Evolutionary conservation across 2,888 invertebrate genomes (phyloP), one percentile per base, ranked within the genome.

Genomic region (Orthosia gracilis): DNA sequence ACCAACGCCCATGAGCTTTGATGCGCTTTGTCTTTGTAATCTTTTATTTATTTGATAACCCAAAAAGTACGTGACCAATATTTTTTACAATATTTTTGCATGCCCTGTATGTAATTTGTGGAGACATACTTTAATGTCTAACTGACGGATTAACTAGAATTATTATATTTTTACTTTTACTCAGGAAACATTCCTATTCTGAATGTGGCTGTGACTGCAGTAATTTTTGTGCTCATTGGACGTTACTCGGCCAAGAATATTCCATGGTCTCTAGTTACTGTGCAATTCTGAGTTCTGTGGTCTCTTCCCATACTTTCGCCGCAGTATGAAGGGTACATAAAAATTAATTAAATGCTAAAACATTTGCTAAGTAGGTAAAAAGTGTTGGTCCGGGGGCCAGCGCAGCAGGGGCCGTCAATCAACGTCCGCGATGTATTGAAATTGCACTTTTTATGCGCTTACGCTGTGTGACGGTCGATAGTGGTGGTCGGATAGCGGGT

Each of bases 331-430:
- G 61, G 59, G 65, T 59, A 59, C 74, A 80, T 86, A 87, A 86
- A 86, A 87, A 87, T 84, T 80, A 80, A 85, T 82, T 79, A 86
- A 89, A 89, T 89, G 89, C 89, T 90, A 91, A 91, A 89, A 77
- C 85, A 81, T 78, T 80, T 59, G 76, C 82, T 85, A 86, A 89
- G 89, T 90, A 88, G 86, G 90, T 90, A 93, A 94, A 93, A 92
- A 92, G 85, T 80, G 80, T 85, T 85, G 80, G 80, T 69, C 82
- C 78, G 85, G 83, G 84, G 83, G 75, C 81, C 82, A 69, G 76
- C 91, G 1, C 92, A 88, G 92, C 93, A 87, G 92, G 93, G 86
- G 74, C 92, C 87, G 93, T 94, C 94, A 94, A 91, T 94, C 94
- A 94, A 89, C 84, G 89, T 87, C 85, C 76, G 77, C 84, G 85